Conservation (phyloP, 2,113 vertebrate species). For the Oxyura jamaicensis region DNA sequence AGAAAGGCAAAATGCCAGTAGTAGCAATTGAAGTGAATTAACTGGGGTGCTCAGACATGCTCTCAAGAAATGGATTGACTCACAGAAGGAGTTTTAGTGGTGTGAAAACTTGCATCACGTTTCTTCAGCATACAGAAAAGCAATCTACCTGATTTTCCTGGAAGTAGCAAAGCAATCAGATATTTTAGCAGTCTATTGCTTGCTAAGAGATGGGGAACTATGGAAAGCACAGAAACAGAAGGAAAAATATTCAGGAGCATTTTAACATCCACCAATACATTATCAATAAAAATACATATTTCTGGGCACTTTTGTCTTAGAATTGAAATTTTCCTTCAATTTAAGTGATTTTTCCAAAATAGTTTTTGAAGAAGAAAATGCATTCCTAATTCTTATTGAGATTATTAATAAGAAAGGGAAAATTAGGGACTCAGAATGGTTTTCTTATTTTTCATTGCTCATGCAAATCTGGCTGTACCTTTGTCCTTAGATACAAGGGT, state of each 20-base stretch:
- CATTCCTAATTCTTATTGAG: neutral
- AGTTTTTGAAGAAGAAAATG: neutral
- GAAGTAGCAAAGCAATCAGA: conserved; percentile 32
- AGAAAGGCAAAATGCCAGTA: conserved; percentile 14
- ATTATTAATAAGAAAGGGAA: neutral
- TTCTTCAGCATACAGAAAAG: conserved; percentile 15
- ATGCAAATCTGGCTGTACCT: neutral
- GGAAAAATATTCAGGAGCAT: neutral
- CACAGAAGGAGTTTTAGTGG: neutral
- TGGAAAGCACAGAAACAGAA: neutral
- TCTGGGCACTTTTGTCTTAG: neutral
- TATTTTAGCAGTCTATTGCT: neutral
- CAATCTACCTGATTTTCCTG: conserved; percentile 17
- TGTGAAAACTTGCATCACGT: conserved; percentile 29
- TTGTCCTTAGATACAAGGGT: neutral
- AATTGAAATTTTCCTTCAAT: neutral
- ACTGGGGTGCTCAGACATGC: neutral
- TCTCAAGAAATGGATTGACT: conserved; percentile 19
- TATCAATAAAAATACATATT: neutral
- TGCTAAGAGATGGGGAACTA: neutral
- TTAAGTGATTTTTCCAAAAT: neutral
- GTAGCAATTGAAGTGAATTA: conserved; percentile 29
- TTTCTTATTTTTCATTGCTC: neutral
- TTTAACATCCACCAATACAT: neutral
- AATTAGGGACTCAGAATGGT: neutral